These are phyloP conservation scores for Mola mola DNA, from an alignment of 2,113 vertebrate genomes.

Conservation along the genomic window DNA sequence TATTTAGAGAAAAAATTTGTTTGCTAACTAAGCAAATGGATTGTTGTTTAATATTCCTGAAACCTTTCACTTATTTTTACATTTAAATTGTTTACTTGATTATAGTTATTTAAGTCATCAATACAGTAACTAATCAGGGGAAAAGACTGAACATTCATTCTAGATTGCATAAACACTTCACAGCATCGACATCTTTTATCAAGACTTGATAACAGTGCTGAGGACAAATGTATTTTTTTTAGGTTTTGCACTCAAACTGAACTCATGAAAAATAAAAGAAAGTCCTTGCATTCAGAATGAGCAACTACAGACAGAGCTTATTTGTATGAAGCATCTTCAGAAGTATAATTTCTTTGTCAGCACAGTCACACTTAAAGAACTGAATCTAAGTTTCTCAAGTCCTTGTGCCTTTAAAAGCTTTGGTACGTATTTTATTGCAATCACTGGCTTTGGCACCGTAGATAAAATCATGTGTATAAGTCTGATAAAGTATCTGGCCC, in stretches of 20 bases:
- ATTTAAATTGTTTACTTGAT: no score
- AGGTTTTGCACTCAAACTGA: not conserved
- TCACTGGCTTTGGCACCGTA: conserved; percentile 47
- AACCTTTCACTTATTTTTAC: no score
- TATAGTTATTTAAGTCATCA: no score
- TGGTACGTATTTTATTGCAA: conserved; percentile 75
- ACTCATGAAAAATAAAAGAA: not conserved
- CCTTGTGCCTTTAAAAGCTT: conserved; percentile 46
- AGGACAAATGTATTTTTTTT: conserved; percentile 10
- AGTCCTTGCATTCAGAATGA: not conserved
- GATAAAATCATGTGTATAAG: conserved; percentile 81
- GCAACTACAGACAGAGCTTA: not conserved
- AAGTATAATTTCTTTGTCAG: conserved; percentile 9
- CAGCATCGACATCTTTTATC: conserved; percentile 17
- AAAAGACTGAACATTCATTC: not conserved
- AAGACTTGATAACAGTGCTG: conserved; percentile 14
- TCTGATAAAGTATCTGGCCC: conserved; percentile 79
- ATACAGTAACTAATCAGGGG: conserved; percentile 11
- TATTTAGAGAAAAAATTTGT: conserved; percentile 5
- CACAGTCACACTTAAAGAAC: conserved; percentile 5
- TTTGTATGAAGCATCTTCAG: not conserved
- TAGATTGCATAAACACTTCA: conserved; percentile 26
- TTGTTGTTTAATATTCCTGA: no score
- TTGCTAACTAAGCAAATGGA: not conserved
- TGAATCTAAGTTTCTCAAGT: not conserved